A percentile compares a stretch with the other conserved stretches of the same genome.
These are phyloP conservation scores for Chrysocyon brachyurus DNA, from an alignment of 2,797 vertebrate genomes.

Conservation along the genomic window DNA sequence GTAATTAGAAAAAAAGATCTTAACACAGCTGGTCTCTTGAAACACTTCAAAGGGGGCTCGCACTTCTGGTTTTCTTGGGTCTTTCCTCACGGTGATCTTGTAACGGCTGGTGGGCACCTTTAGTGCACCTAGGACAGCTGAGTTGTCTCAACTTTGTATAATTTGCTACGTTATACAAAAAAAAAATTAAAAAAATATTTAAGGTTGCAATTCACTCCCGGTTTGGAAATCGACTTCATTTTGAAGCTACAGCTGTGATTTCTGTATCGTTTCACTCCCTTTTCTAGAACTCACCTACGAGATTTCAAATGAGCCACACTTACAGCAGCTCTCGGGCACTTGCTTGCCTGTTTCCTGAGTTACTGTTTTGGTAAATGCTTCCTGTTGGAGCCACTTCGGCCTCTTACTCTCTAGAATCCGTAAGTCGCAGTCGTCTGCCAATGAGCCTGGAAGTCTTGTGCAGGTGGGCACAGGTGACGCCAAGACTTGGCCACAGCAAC, in stretches of 20 bases:
- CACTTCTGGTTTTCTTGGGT: neutral
- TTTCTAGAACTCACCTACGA: neutral
- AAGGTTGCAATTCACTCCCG: neutral
- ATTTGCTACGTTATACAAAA: neutral
- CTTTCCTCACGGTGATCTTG: neutral
- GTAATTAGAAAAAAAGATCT: neutral
- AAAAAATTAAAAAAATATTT: neutral
- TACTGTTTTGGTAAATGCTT: neutral
- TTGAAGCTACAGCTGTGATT: neutral
- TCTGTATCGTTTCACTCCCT: neutral
- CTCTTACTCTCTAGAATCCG: neutral
- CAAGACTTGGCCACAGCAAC: fast-evolving
- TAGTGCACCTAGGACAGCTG: neutral
- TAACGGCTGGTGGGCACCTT: neutral
- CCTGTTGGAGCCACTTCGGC: neutral
- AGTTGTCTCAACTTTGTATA: neutral
- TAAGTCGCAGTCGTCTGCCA: neutral
- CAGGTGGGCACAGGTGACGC: fast-evolving
- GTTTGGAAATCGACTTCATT: neutral
- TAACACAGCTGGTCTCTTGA: neutral
- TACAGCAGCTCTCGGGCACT: neutral
- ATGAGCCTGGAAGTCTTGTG: too few species aligned
- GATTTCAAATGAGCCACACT: neutral
- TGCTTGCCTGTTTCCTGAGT: neutral
- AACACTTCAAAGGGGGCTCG: neutral